Evolutionary conservation across 2,113 vertebrate genomes (phyloP).

Genomic region (Tursiops truncatus): DNA sequence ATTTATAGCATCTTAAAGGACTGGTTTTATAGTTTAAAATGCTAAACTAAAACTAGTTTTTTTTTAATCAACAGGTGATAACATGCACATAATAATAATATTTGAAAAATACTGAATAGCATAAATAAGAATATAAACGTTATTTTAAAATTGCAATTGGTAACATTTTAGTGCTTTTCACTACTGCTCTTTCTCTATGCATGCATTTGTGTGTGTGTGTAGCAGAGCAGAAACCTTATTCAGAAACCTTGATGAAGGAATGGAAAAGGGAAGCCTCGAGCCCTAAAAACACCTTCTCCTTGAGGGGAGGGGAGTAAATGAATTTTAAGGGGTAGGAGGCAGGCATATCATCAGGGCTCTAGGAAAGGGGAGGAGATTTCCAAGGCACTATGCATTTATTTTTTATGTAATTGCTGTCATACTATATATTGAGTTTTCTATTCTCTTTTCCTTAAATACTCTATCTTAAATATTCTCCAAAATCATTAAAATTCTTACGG

Average conservation of each 20-base stretch:
- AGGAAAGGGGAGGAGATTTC: neutral
- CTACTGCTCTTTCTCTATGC: neutral
- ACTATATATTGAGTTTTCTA: neutral
- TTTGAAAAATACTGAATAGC: neutral
- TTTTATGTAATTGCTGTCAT: neutral
- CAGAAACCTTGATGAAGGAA: too few species aligned
- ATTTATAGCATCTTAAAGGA: neutral
- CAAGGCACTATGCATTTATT: neutral
- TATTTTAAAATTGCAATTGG: neutral
- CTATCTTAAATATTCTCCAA: neutral
- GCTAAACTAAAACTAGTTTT: neutral
- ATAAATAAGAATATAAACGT: neutral
- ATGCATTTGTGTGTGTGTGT: neutral
- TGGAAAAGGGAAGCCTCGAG: too few species aligned
- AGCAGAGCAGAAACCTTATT: neutral
- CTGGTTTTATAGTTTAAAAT: neutral
- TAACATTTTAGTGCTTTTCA: neutral
- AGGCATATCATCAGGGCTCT: neutral
- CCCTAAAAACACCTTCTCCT: too few species aligned
- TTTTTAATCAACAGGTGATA: neutral
- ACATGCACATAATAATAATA: neutral
- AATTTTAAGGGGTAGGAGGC: too few species aligned
- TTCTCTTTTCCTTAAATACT: slow-evolving; percentile 16
- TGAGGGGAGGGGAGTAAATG: too few species aligned
- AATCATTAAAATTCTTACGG: slow-evolving; percentile 28